Percentiles rank a stretch among this genome's conserved stretches.
These are phyloP conservation scores for Calliscelio sp. DNA, from an alignment of 2,888 invertebrate genomes.

Conservation along the genomic window DNA sequence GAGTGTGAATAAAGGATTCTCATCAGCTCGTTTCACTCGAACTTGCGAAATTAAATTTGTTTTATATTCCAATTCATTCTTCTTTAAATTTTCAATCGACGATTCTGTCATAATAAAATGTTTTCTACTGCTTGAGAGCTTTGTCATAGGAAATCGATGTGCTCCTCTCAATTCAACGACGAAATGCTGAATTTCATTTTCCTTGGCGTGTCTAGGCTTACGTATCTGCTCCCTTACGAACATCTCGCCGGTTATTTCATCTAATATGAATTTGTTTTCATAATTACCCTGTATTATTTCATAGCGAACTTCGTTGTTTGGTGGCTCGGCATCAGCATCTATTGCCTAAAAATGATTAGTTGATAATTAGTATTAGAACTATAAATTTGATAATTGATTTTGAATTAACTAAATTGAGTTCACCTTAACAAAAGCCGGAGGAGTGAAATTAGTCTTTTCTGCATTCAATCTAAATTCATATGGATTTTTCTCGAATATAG, in stretches of 20 bases:
- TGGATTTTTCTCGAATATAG: slow-evolving; percentile 91
- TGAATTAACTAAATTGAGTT: background rate
- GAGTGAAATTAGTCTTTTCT: slow-evolving; percentile 91
- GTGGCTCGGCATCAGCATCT: slow-evolving; percentile 93
- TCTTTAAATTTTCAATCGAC: slow-evolving; percentile 80
- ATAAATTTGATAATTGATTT: background rate
- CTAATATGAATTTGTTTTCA: slow-evolving; percentile 91
- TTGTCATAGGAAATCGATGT: slow-evolving; percentile 56
- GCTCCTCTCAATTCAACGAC: slow-evolving; percentile 73
- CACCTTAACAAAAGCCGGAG: slow-evolving; percentile 91
- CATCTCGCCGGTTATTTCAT: slow-evolving; percentile 92
- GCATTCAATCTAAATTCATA: slow-evolving; percentile 94
- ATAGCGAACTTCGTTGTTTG: slow-evolving; percentile 95
- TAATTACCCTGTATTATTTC: slow-evolving; percentile 93
- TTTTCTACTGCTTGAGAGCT: slow-evolving; percentile 46
- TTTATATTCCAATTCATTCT: slow-evolving; percentile 65
- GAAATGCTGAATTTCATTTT: slow-evolving; percentile 77
- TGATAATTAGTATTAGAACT: background rate
- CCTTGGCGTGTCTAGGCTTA: slow-evolving; percentile 80
- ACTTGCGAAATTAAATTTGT: slow-evolving; percentile 41
- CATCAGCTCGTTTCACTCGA: slow-evolving; percentile 87
- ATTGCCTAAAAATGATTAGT: slow-evolving; percentile 87
- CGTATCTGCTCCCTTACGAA: slow-evolving; percentile 87
- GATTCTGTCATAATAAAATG: slow-evolving; percentile 52
- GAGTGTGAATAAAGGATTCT: slow-evolving; percentile 88